A percentile compares a stretch with the other conserved stretches of the same genome.
These are phyloP conservation scores for Apodemia mormo DNA, from an alignment of 2,888 invertebrate genomes.

Conservation along the genomic window DNA sequence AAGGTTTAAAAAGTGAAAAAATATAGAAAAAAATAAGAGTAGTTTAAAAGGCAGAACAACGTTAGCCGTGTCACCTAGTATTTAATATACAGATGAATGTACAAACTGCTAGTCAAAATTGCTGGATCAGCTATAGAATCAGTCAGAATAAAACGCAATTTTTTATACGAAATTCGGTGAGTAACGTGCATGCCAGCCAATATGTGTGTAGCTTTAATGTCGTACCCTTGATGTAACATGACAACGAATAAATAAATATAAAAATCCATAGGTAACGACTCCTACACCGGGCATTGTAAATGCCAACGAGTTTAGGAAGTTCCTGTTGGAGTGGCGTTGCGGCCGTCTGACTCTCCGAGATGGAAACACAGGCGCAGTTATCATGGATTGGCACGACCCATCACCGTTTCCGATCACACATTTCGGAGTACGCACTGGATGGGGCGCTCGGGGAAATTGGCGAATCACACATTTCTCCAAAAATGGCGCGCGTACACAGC, in stretches of 20 bases:
- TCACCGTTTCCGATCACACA: conserved; percentile 82
- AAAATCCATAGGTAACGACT: conserved; percentile 75
- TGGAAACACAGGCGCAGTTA: conserved; percentile 68
- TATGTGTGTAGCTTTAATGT: conserved; percentile 35
- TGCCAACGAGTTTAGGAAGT: conserved; percentile 79
- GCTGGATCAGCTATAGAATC: no score
- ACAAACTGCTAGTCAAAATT: no score
- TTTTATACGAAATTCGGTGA: no score
- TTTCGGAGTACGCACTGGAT: conserved; percentile 84
- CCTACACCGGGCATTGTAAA: conserved; percentile 82
- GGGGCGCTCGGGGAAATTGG: conserved; percentile 85
- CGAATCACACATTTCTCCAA: conserved; percentile 69
- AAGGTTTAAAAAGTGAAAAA: no score
- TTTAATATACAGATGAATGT: no score
- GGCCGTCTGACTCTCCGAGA: conserved; percentile 77
- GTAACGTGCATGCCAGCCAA: not conserved
- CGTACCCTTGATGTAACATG: conserved; percentile 25
- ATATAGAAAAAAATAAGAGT: no score
- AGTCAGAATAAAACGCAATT: no score
- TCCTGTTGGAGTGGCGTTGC: conserved; percentile 81
- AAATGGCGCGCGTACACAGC: conserved; percentile 43
- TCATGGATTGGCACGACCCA: conserved; percentile 84
- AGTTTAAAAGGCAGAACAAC: no score
- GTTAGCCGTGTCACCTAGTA: no score
- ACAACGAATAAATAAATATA: conserved; percentile 38